phyloP scores from a whole-genome alignment of 2,888 invertebrate genomes.

The Caenorhabditis sinica region DNA sequence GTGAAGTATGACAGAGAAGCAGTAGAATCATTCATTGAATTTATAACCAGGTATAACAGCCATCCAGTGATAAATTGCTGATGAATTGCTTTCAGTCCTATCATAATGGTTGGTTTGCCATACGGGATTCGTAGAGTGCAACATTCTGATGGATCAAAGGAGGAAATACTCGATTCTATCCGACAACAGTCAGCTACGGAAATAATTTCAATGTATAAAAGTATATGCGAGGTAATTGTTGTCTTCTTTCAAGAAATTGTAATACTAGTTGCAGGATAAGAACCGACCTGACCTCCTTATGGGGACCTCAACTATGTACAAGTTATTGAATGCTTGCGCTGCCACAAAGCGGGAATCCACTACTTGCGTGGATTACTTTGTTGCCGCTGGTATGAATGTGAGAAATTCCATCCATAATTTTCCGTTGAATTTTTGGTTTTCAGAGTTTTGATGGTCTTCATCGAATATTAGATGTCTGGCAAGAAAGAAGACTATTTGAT shows the following conservation, averaged over 20 bases:
- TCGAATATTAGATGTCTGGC: neutral
- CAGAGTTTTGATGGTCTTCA: neutral
- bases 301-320: neutral
- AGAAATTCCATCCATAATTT: too few relatives aligned
- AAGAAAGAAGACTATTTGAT: neutral
- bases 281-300: neutral
- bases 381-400: slow-evolving; percentile 4
- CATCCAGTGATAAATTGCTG: too few relatives aligned
- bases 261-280: neutral
- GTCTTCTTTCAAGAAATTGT: too few relatives aligned
- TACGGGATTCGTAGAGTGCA: slow-evolving; percentile 18
- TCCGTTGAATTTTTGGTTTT: neutral
- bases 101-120: slow-evolving; percentile 24
- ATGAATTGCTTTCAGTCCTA: slow-evolving; percentile 8
- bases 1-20: neutral
- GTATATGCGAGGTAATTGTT: neutral
- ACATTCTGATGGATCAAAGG: slow-evolving; percentile 17
- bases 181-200: slow-evolving; percentile 16
- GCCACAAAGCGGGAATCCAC: slow-evolving; percentile 28
- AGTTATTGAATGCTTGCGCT: slow-evolving; percentile 7
- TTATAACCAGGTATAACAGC: slow-evolving; percentile 37
- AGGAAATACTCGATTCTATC: slow-evolving; percentile 19
- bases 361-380: slow-evolving; percentile 40
- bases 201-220: slow-evolving; percentile 23
- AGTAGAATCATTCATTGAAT: neutral